Evolutionary conservation across 2,113 vertebrate species (phyloP), one percentile per base, ranked within the genome.

Genomic region (Equus quagga): DNA sequence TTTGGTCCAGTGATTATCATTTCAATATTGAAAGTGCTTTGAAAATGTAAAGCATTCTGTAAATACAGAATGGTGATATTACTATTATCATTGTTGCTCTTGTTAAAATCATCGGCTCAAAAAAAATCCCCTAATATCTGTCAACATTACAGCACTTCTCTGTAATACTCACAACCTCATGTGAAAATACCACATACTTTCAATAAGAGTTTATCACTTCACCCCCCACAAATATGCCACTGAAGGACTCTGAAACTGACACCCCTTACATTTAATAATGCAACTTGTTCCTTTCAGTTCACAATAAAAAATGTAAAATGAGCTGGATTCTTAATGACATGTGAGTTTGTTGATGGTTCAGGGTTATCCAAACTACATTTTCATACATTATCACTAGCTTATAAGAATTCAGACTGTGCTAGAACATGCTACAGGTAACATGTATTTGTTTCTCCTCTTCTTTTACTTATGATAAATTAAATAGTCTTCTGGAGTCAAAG

Each of bases 321-420:
- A 84, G 54, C 54, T 33, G 92, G 67, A 36, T 64, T 97, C 94
- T 92, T n/a, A 58, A 54, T 24, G 79, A 70, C 83, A 78, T 78
- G 21, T n/a, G 46, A 67, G 46, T 64, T 75, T 70, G 44, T 18
- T 44, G 62, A 28, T 13, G 62, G 83, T 85, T 75, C 70, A 56
- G 41, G 56, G 31, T 78, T 60, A 69, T 24, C 15, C 41, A 85
- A 89, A 85, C 46, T 76, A 46, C 21, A 58, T 26, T 64, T 83
- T 46, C 79, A 62, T 13, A n/a, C 6, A 44, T 73, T 49, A 60
- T n/a, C 56, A 78, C 67, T 31, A 83, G 15, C 31, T 24, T 67
- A 51, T 49, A 78, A 58, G 84, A 88, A 64, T 51, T 80, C 14
- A 89, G 9, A 28, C 7, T 33, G 51, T 41, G 33, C 14, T 62